Base-by-base conservation (phyloP, 1,140 invertebrate species). In the Procambarus virginalis region DNA sequence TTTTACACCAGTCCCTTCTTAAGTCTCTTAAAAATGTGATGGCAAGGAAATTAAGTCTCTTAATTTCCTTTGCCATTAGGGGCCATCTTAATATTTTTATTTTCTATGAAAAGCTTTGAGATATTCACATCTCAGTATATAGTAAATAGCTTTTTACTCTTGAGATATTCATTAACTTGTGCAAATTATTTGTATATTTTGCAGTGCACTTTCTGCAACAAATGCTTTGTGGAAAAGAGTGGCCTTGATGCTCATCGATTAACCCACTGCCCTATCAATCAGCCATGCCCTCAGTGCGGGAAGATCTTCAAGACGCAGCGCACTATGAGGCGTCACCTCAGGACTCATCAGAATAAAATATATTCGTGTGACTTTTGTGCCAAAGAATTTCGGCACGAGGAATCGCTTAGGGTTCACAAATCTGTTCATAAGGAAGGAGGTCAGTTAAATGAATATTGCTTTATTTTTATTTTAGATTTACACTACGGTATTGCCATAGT, bases 181-280 rank as follows among this genome's bases (percentile, higher is more conserved):
- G 34, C 34, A 34, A 34, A 34, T 34, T 34, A 55, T 55, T 55
- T 12, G 3, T 55, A 55, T 1, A 55, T 9, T 22, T 89, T 78
- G 0, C 68, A 89, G 87, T 89, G 87, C 51, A 78, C 76, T 46
- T 58, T 84, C 9, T 89, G 87, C 81, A 78, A 14, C 9, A 89
- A 89, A 77, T 58, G 81, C 49, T 89, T 89, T 84, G 87, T 89
- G 22, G 87, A 89, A 81, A 89, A 89, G 81, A 89, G 87, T 55
- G 87, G 87, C 9, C 73, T 89, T 10, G 75, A 84, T 49, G 87
- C 87, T 12, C 87, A 89, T 75, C 51, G 77, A 9, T 17, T 78
- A 51, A 89, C 87, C 12, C 87, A 89, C 81, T 68, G 81, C 17
- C 87, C 87, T 6, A 49, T 89, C 81, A 89, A 89, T 46, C 22